These are phyloP conservation scores for Lipophrys pholis DNA, from an alignment of 2,113 vertebrate genomes.

Conservation along the genomic window DNA sequence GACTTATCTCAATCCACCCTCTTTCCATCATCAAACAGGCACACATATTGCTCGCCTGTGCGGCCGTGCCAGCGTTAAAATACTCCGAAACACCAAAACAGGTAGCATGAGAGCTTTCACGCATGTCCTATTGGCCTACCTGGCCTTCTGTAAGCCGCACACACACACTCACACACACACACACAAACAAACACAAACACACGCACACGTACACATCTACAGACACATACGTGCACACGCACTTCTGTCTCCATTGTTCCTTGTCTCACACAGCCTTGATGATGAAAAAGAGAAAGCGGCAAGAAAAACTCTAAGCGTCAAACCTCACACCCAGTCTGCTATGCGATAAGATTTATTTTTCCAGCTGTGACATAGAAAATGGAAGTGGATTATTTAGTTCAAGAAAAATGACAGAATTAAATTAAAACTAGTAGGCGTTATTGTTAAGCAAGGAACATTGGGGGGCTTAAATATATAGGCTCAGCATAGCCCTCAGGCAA, in stretches of 20 bases:
- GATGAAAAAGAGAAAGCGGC: conserved; percentile 23
- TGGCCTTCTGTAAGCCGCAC: conserved; percentile 29
- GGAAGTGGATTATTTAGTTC: conserved; percentile 77
- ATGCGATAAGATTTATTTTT: conserved; percentile 72
- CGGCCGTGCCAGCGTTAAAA: not conserved
- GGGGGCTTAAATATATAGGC: conserved; percentile 78
- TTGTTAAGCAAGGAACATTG: conserved; percentile 78
- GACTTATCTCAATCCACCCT: conserved; percentile 24
- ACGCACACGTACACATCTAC: not conserved
- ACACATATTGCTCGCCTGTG: not conserved
- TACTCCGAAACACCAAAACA: not conserved
- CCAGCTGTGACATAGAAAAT: conserved; percentile 69
- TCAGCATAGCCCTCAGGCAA: conserved; percentile 71
- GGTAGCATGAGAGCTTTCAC: not conserved
- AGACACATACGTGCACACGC: too few relatives aligned
- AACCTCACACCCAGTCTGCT: conserved; percentile 65
- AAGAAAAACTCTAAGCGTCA: conserved; percentile 44
- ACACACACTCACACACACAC: conserved; percentile 4
- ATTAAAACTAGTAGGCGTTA: conserved; percentile 81
- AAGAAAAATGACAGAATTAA: conserved; percentile 71
- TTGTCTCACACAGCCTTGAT: conserved; percentile 35
- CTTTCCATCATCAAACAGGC: conserved; percentile 15
- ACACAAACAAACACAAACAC: not conserved
- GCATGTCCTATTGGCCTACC: conserved; percentile 4
- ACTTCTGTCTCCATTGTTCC: conserved; percentile 40